Evolutionary conservation across 2,888 invertebrate species (phyloP).

Genomic region (Drosophila picticornis): DNA sequence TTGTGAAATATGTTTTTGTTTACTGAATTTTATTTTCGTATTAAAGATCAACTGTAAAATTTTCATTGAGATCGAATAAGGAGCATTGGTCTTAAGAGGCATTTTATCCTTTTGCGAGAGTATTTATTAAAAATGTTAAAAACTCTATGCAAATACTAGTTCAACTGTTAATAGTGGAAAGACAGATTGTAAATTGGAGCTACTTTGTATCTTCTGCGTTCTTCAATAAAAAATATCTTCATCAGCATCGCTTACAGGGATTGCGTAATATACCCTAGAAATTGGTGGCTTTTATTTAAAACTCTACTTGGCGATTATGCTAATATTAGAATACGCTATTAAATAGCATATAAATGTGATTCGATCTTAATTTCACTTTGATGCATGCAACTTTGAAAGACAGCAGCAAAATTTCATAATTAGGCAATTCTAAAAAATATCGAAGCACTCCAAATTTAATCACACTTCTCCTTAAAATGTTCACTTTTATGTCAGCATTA

Average conservation of each 20-base stretch:
- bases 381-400: background rate
- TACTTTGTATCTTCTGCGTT: no score
- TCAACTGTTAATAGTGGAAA: background rate
- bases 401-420: background rate
- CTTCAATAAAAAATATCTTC: no score
- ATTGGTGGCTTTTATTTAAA: background rate
- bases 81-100: no score
- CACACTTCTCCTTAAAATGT: background rate
- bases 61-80: background rate
- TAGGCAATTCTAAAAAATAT: background rate
- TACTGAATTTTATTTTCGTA: background rate
- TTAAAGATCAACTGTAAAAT: background rate
- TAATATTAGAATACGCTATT: background rate
- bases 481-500: background rate
- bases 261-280: no score
- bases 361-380: background rate
- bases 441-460: background rate
- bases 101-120: background rate
- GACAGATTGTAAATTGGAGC: background rate
- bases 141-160: background rate
- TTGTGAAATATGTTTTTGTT: background rate
- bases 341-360: constrained; percentile 15
- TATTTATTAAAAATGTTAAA: background rate
- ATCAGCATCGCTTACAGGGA: no score
- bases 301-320: background rate